A percentile compares a stretch with the other conserved stretches of the same genome.
phyloP scores from a whole-genome alignment of 2,888 invertebrate genomes.

The Cremastinae sp. region DNA sequence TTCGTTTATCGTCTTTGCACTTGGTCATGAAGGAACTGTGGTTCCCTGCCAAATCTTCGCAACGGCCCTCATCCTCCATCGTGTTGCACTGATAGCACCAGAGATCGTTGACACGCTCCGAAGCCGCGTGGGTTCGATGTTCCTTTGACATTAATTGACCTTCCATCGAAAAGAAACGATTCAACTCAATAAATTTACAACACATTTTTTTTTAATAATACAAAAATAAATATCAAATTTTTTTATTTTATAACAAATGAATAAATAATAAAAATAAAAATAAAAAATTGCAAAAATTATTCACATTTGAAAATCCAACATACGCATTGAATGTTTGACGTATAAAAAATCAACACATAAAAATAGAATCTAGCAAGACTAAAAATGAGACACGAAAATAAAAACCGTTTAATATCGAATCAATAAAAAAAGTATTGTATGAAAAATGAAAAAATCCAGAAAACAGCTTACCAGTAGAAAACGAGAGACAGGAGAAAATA shows the following conservation, averaged over 20 bases:
- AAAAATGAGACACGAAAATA: no score
- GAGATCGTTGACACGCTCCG: conserved; percentile 88
- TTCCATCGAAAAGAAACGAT: conserved; percentile 55
- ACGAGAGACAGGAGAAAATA: conserved; percentile 46
- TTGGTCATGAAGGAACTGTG: conserved; percentile 85
- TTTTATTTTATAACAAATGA: background rate
- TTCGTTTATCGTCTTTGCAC: conserved; percentile 88
- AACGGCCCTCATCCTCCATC: conserved; percentile 87
- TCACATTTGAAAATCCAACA: no score
- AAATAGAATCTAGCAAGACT: no score
- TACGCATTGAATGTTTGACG: no score
- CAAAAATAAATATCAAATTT: background rate
- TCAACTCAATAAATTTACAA: background rate
- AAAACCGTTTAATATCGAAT: background rate
- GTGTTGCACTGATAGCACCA: conserved; percentile 92
- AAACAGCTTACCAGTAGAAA: conserved; percentile 58
- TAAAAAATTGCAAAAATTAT: background rate
- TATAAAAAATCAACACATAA: no score
- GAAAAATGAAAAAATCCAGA: background rate
- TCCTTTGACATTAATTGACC: conserved; percentile 82
- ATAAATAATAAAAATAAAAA: background rate
- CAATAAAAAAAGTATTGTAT: background rate
- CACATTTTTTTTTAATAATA: background rate
- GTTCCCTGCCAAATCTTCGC: conserved; percentile 85
- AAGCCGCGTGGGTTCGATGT: conserved; percentile 90